Base-by-base conservation (phyloP, 1,140 invertebrate species). In the Capitella teleta region DNA sequence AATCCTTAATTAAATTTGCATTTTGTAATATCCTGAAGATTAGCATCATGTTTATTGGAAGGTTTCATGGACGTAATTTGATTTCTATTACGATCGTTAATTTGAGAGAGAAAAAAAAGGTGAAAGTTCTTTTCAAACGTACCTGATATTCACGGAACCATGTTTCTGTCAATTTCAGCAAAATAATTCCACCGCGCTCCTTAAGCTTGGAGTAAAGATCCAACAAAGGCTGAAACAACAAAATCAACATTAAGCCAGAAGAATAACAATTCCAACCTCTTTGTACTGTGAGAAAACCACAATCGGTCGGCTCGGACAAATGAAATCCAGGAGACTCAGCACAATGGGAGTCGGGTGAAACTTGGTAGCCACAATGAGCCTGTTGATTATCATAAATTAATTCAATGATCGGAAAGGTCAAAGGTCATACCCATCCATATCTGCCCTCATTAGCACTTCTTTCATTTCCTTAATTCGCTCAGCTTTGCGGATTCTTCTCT, bases 111-210 rank as follows among this genome's bases (percentile, higher is more conserved):
- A n/a, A n/a, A n/a, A n/a, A n/a, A n/a, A n/a, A n/a, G n/a, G n/a
- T n/a, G n/a, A n/a, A n/a, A n/a, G n/a, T n/a, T n/a, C n/a, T 38
- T 16, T 5, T 38, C 16, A 38, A 5, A 38, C 38, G 12, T 30
- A 67, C 66, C 77, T 96, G 92, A 77, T 92, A 92, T 44, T 82
- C 80, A 56, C 91, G 77, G 60, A 90, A 73, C 79, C 90, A 95
- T 58, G 85, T 90, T 41, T 86, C 86, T 32, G 83, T 82, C 1
- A 96, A 63, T 66, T 79, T 80, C 24, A 94, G 62, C 61, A 81
- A 82, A 16, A 85, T 77, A 8, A 87, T 78, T 65, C 81, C 78
- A 16, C 75, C 76, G 12, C 74, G 59, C 23, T 71, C 64, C 66
- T 87, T 91, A 12, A 94, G 66, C 53, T 79, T 76, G 28, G 81